Base-by-base conservation (phyloP, 1,140 invertebrate genomes). In the Pemphigus obesinymphae region DNA sequence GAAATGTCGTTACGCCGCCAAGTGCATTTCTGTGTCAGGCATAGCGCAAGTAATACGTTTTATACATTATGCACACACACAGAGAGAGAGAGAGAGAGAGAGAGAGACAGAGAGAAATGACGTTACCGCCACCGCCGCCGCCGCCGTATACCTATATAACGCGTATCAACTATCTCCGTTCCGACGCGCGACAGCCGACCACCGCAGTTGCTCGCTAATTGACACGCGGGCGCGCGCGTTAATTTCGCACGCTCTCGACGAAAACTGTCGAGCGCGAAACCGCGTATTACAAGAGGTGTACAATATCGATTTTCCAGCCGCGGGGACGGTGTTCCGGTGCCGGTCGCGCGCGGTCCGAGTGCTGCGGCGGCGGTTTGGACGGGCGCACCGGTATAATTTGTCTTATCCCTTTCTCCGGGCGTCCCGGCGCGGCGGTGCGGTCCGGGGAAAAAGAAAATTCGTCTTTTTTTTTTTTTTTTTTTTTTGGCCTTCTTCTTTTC, bases 1-100 rank as follows among this genome's bases (percentile, higher is more conserved):
- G 26, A 31, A 31, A 63, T 61, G 29, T 61, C 26, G 29, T 61
- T 61, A 31, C 26, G 13, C 26, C 15, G 55, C 58, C 15, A 45
- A 72, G 68, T 72, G 37, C 40, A 72, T 72, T 72, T 45, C 40
- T 45, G 68, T 45, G 61, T 66, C 26, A n/a, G n/a, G n/a, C n/a
- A n/a, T n/a, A n/a, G n/a, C n/a, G n/a, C n/a, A n/a, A n/a, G n/a
- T n/a, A n/a, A n/a, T n/a, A n/a, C n/a, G n/a, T n/a, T n/a, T n/a
- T n/a, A n/a, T n/a, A n/a, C n/a, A n/a, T n/a, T n/a, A 63, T 29
- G n/a, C 13, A 55, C 53, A 23, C 23, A 23, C 53, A 8, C 53
- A 23, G 10, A 55, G 3, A 26, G 13, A 8, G 53, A 11, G n/a
- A 23, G n/a, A n/a, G 53, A n/a, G 1, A 20, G 48, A 55, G 53